These are phyloP conservation scores for Cephalopholis sonnerati DNA, from an alignment of 2,113 vertebrate genomes.

Conservation along the genomic window DNA sequence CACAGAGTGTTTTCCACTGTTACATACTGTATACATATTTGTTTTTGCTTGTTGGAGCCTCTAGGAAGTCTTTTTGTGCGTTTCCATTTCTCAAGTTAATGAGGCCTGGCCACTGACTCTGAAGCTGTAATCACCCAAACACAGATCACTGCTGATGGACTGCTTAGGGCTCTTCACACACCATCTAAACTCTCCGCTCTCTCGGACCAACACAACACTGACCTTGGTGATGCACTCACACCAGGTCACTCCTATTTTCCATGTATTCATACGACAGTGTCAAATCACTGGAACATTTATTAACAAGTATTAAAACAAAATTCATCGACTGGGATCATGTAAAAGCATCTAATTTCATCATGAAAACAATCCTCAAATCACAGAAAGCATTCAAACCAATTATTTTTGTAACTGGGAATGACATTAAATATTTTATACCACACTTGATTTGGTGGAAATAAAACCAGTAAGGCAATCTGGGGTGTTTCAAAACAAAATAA, in stretches of 20 bases:
- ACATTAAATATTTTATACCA: neutral
- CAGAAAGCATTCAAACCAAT: neutral
- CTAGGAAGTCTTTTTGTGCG: constrained; percentile 1
- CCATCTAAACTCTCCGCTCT: constrained; percentile 19
- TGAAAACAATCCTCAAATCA: neutral
- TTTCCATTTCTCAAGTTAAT: constrained; percentile 60
- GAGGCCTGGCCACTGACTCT: constrained; percentile 39
- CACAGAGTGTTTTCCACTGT: neutral
- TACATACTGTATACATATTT: constrained; percentile 15
- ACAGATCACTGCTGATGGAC: constrained; percentile 38
- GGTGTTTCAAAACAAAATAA: neutral
- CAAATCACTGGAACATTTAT: neutral
- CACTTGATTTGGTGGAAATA: neutral
- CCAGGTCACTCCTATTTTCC: neutral
- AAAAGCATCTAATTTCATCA: neutral
- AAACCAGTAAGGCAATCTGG: neutral
- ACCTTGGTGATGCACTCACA: constrained; percentile 17
- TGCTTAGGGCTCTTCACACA: constrained; percentile 27
- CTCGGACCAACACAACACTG: constrained; percentile 1
- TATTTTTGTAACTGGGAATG: neutral
- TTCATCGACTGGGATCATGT: neutral
- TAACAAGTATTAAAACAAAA: neutral
- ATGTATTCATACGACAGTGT: neutral
- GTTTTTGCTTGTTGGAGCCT: constrained; percentile 16
- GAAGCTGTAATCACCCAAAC: constrained; percentile 54